Percentiles rank a stretch among this genome's conserved stretches.
Conservation (phyloP, 2,113 vertebrate species). For the Myocastor coypus region DNA sequence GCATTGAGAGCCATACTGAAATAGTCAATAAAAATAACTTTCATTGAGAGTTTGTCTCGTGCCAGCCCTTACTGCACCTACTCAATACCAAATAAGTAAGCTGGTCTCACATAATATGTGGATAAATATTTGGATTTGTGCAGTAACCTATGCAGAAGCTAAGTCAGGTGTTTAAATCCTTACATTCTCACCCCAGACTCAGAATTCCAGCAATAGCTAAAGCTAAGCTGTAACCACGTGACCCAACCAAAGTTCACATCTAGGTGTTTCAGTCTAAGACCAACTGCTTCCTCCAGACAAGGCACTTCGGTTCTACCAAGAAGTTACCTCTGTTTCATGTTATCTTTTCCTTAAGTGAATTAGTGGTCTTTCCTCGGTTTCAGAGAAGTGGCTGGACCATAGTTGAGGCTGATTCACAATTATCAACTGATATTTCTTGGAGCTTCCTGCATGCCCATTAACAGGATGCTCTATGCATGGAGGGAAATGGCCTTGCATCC, state of each 20-base stretch:
- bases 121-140: slow-evolving; percentile 2
- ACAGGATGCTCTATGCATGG: background rate
- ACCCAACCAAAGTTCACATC: background rate
- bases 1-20: background rate
- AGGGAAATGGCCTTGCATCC: background rate
- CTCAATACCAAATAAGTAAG: slow-evolving; percentile 9
- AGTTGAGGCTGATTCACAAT: background rate
- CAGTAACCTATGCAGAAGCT: background rate
- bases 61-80: slow-evolving; percentile 1
- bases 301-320: background rate
- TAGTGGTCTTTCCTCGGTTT: slow-evolving; percentile 1
- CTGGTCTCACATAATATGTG: background rate
- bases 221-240: background rate
- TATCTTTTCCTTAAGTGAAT: slow-evolving; percentile 24
- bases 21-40: slow-evolving; percentile 51
- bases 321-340: background rate
- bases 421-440: background rate
- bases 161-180: background rate
- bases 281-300: background rate
- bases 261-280: slow-evolving; percentile 7
- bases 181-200: background rate
- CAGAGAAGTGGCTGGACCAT: slow-evolving; percentile 13
- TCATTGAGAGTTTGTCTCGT: slow-evolving; percentile 42
- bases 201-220: background rate
- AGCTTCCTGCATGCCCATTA: background rate